A percentile compares a stretch with the other conserved stretches of the same genome.
These are phyloP conservation scores for Amphipyra tragopoginis DNA, from an alignment of 2,888 invertebrate species.

Conservation along the genomic window DNA sequence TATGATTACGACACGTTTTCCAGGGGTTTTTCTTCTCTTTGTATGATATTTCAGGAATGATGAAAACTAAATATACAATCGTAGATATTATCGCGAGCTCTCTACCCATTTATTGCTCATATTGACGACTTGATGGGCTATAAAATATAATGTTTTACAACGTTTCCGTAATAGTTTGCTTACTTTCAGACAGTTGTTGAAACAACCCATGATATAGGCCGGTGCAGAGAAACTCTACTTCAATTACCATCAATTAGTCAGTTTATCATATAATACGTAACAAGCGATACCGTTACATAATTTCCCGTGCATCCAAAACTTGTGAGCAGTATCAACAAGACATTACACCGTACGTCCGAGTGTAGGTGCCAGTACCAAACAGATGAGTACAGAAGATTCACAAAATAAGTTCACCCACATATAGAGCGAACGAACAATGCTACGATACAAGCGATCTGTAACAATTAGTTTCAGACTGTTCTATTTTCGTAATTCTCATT, in stretches of 20 bases:
- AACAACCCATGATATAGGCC: background rate
- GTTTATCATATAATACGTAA: conserved; percentile 11
- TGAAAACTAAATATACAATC: background rate
- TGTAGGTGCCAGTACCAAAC: background rate
- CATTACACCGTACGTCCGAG: background rate
- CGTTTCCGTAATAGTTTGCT: background rate
- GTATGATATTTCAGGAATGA: background rate
- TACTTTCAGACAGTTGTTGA: background rate
- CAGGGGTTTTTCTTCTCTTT: background rate
- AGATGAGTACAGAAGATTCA: too few relatives aligned
- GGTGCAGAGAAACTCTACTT: background rate
- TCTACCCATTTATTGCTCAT: background rate
- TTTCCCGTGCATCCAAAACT: background rate
- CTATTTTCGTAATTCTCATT: too few relatives aligned
- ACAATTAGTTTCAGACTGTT: too few relatives aligned
- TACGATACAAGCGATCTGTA: too few relatives aligned
- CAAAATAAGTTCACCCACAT: too few relatives aligned
- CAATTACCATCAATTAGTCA: conserved; percentile 10
- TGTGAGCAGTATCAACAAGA: background rate
- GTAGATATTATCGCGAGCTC: too few relatives aligned
- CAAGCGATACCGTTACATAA: conserved; percentile 4
- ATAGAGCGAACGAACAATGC: too few relatives aligned
- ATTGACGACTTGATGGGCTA: background rate
- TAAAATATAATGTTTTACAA: background rate
- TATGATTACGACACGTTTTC: background rate